A percentile compares a stretch with the other conserved stretches of the same genome.
Evolutionary conservation across 2,797 vertebrate species (phyloP).

Genomic region (Pyrocephalus nanus): DNA sequence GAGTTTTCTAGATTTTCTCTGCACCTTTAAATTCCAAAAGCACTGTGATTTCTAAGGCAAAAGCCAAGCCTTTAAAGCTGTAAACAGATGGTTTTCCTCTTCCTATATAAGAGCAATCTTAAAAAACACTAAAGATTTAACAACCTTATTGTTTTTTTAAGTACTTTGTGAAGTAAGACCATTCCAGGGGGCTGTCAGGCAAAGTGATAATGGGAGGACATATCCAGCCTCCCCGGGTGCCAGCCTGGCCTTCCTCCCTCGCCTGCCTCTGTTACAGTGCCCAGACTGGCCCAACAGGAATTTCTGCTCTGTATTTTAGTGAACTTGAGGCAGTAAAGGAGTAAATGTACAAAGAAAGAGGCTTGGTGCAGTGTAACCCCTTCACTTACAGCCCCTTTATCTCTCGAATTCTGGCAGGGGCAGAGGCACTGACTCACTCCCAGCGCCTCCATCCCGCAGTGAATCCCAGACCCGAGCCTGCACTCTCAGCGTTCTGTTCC

Average conservation of each 20-base stretch:
- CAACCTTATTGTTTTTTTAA: not conserved
- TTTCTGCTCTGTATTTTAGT: slow-evolving; percentile 1
- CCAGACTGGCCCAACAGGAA: not conserved
- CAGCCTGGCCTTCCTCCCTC: not conserved
- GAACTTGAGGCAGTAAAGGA: not conserved
- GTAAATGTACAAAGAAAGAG: not conserved
- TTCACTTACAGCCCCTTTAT: slow-evolving; percentile 23
- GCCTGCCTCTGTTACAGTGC: not conserved
- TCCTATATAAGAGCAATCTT: slow-evolving; percentile 18
- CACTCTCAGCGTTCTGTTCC: slow-evolving; percentile 36
- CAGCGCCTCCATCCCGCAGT: slow-evolving; percentile 20
- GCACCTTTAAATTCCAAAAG: slow-evolving; percentile 28
- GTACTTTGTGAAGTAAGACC: not conserved
- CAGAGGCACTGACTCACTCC: slow-evolving; percentile 8
- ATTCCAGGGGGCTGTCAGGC: not conserved
- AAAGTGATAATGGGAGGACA: not conserved
- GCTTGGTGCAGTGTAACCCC: not conserved
- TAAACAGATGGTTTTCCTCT: slow-evolving; percentile 60
- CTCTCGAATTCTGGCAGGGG: slow-evolving; percentile 1
- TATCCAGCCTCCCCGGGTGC: not conserved
- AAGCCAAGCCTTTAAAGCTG: not conserved
- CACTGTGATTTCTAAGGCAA: not conserved
- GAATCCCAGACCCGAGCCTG: slow-evolving; percentile 10
- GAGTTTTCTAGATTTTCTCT: not conserved
- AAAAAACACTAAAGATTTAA: slow-evolving; percentile 45